These are phyloP conservation scores for Meiosimyza decipiens DNA, from an alignment of 2,888 invertebrate species.

Conservation along the genomic window DNA sequence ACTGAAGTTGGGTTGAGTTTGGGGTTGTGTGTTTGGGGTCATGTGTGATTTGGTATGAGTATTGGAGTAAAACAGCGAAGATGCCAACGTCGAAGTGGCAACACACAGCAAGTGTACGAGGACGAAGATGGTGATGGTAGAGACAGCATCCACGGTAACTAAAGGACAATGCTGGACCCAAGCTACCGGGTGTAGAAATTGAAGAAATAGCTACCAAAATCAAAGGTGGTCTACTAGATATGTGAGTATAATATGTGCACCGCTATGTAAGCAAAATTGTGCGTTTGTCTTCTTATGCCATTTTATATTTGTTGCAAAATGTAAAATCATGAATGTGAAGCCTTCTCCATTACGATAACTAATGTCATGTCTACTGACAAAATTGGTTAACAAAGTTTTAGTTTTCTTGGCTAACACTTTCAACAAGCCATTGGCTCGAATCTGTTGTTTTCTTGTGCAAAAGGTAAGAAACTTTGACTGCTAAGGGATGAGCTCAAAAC, in stretches of 20 bases:
- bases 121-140: not conserved
- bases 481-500: too few species aligned
- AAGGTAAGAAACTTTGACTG: too few species aligned
- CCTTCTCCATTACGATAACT: too few species aligned
- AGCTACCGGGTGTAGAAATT: not conserved
- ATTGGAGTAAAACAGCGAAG: not conserved
- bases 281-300: not conserved
- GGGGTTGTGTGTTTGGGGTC: not conserved
- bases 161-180: conserved; percentile 1
- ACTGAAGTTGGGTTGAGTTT: not conserved
- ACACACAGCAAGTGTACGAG: conserved; percentile 1
- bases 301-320: not conserved
- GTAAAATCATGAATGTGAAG: conserved; percentile 12
- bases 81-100: not conserved
- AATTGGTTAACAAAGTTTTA: too few species aligned
- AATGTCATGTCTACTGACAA: too few species aligned
- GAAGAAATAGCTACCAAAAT: conserved; percentile 8
- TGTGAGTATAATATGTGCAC: too few species aligned
- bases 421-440: too few species aligned
- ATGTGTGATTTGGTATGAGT: too few species aligned
- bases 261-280: too few species aligned
- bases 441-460: too few species aligned
- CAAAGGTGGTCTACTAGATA: conserved; percentile 3
- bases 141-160: not conserved
- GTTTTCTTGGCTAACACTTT: too few species aligned